A percentile compares a stretch with the other conserved stretches of the same genome.
Conservation (phyloP, 2,888 invertebrate species). For the Papilio protenor region DNA sequence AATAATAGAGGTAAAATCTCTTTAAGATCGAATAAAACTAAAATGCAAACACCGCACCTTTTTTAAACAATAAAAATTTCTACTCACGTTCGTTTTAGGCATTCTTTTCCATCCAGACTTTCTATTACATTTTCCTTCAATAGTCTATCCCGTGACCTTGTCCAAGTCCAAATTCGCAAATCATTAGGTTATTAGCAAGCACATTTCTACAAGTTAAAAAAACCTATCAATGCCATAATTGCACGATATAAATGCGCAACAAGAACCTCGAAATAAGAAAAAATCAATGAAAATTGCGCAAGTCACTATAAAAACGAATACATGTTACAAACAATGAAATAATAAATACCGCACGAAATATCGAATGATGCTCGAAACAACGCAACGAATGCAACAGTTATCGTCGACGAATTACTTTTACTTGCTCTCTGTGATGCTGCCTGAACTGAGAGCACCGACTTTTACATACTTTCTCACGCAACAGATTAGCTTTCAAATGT, state of each 20-base stretch:
- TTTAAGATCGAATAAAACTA: not conserved
- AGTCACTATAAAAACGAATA: conserved; percentile 12
- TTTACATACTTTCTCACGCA: conserved; percentile 25
- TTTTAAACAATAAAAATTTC: not conserved
- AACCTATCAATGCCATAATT: conserved; percentile 2
- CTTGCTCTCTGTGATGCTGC: conserved; percentile 23
- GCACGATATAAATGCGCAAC: conserved; percentile 2
- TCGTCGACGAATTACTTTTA: conserved; percentile 51
- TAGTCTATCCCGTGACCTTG: not conserved
- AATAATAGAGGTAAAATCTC: not conserved
- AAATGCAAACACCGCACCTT: not conserved
- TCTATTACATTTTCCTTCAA: not conserved
- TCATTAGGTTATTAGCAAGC: not conserved
- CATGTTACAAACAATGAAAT: conserved; percentile 26
- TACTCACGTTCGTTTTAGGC: not conserved
- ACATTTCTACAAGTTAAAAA: not conserved
- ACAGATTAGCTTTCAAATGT: conserved; percentile 8
- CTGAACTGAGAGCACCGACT: conserved; percentile 24
- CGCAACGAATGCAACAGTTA: conserved; percentile 49
- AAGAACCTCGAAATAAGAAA: not conserved
- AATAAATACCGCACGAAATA: conserved; percentile 37
- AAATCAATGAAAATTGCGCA: conserved; percentile 26
- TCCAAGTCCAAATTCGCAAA: not conserved
- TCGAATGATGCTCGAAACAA: conserved; percentile 54
- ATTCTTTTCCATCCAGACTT: not conserved